Conservation (phyloP, 2,113 vertebrate genomes). For the Nerophis ophidion region DNA sequence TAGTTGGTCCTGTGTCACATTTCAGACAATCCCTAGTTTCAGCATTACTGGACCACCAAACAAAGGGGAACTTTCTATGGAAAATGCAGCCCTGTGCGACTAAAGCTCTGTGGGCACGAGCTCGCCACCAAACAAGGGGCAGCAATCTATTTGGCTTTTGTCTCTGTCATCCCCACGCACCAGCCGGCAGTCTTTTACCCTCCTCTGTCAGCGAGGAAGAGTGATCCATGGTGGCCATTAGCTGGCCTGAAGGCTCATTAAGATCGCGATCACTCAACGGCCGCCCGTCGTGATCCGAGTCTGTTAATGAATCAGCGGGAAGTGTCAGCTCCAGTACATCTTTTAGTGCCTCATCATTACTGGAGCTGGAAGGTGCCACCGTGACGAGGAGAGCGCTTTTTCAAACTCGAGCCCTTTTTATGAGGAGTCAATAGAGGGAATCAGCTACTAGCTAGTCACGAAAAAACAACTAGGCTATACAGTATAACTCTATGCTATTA, state of each 20-base stretch:
- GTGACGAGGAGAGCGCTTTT: slow-evolving; percentile 5
- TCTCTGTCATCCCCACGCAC: slow-evolving; percentile 11
- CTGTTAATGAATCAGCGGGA: slow-evolving; percentile 43
- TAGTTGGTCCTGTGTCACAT: slow-evolving; percentile 50
- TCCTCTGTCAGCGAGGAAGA: slow-evolving; percentile 34
- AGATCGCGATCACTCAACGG: slow-evolving; percentile 41
- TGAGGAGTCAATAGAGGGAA: no score
- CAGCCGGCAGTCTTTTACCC: not conserved
- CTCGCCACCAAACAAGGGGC: slow-evolving; percentile 30
- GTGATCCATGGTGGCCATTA: slow-evolving; percentile 56
- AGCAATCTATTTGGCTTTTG: slow-evolving; percentile 35
- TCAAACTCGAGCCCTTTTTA: no score
- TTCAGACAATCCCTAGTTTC: slow-evolving; percentile 65
- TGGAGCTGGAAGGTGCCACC: slow-evolving; percentile 21
- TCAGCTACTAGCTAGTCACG: no score
- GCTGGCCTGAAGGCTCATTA: slow-evolving; percentile 41
- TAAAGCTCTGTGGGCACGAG: slow-evolving; percentile 35
- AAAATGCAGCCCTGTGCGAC: slow-evolving; percentile 35
- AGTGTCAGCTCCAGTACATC: slow-evolving; percentile 35
- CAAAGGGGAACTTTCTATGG: slow-evolving; percentile 72
- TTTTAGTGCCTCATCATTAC: slow-evolving; percentile 51
- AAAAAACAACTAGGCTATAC: no score
- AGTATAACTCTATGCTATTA: no score
- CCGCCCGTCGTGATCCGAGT: slow-evolving; percentile 22
- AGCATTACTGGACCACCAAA: slow-evolving; percentile 56